Evolutionary conservation across 2,888 invertebrate genomes (phyloP).

Genomic region (Drosophila formosana): DNA sequence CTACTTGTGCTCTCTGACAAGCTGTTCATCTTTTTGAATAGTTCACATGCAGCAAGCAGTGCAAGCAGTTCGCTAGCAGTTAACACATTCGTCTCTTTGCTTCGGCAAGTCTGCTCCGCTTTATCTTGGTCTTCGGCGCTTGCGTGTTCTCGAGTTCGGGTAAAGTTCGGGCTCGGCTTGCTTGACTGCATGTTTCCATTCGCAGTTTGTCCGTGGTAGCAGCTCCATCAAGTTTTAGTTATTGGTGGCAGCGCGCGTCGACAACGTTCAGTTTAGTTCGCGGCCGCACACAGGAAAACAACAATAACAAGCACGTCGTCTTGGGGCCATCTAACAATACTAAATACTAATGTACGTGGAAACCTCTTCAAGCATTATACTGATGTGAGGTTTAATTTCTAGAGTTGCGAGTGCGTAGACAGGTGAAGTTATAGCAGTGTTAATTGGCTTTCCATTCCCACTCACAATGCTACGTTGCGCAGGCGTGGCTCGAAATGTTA

Average conservation of each 20-base stretch:
- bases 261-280: conserved; percentile 43
- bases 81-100: conserved; percentile 5
- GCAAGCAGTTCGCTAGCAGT: conserved; percentile 1
- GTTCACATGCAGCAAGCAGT: not conserved
- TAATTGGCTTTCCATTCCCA: conserved; percentile 47
- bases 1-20: not conserved
- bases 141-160: not conserved
- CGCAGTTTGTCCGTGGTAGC: conserved; percentile 37
- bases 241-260: conserved; percentile 49
- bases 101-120: not conserved
- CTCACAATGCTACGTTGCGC: conserved; percentile 28
- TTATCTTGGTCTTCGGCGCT: conserved; percentile 10
- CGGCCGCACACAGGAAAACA: conserved; percentile 18
- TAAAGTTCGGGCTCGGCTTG: conserved; percentile 49
- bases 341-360: conserved; percentile 6
- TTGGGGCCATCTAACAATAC: conserved; percentile 25
- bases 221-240: conserved; percentile 56
- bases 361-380: conserved; percentile 8
- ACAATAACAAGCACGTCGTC: conserved; percentile 33
- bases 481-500: conserved; percentile 40
- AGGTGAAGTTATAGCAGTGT: conserved; percentile 27
- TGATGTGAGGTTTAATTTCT: conserved; percentile 14
- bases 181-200: conserved; percentile 48
- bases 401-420: conserved; percentile 35
- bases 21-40: too few species aligned